Base-by-base conservation (phyloP, 2,113 vertebrate genomes). In the Sceloporus tristichus region DNA sequence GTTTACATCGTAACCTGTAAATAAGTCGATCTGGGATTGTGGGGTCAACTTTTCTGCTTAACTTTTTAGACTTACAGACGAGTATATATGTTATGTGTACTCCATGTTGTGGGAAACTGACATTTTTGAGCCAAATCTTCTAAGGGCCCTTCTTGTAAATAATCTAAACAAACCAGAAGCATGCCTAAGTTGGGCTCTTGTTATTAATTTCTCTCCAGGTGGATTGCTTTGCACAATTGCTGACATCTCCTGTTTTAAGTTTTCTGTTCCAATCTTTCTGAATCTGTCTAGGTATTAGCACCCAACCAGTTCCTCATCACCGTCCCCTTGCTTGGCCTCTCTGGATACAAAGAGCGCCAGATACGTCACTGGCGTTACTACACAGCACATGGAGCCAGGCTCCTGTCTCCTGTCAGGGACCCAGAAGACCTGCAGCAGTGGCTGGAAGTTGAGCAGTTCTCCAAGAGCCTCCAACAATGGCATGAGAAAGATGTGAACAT, bases 361-460 rank as follows among this genome's bases (percentile, higher is more conserved):
- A 80, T 93, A 0, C 94, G 79, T 66, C 96, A 94, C 87, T 98
- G 97, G 97, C 92, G 96, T 4, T 98, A 98, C 89, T 98, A 98
- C 90, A 96, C 96, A 0, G 89, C 98, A 80, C 96, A 92, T 0
- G 97, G 98, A 5, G 42, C 96, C 82, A 94, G 94, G 75, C 97
- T 97, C 38, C 91, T 95, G 78, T 97, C 97, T 53, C 98, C 98
- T 0, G 92, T 98, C 81, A 93, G 95, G 53, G 96, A 96, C 85
- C 98, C 98, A 0, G 98, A 98, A 93, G 97, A 97, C 4, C 65
- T 97, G 81, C 96, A 97, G 62, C 97, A 98, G 59, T 98, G 98
- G 98, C 93, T 98, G 81, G 96, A 97, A 87, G 95, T 96, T 82
- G 96, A 97, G 84, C 97, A 97, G 93, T 98, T 98, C 89, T 80